These are phyloP conservation scores for Sinocyclocheilus grahami DNA, from an alignment of 2,113 vertebrate genomes.

Conservation along the genomic window DNA sequence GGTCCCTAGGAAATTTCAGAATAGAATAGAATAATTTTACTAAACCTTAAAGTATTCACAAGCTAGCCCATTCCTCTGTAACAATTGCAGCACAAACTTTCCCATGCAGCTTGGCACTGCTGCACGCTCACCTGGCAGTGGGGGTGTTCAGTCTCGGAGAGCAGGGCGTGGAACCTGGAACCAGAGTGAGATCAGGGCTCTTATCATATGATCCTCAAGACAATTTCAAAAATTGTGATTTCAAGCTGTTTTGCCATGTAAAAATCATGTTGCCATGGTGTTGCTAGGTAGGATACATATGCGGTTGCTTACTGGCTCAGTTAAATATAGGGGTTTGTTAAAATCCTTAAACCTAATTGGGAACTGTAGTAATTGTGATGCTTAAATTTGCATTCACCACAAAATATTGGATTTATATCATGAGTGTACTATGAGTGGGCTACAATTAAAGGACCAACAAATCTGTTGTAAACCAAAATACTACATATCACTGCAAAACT, in stretches of 20 bases:
- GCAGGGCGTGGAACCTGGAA: conserved; percentile 43
- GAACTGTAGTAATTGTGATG: background rate
- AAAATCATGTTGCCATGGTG: background rate
- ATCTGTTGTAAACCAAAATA: background rate
- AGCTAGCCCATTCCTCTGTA: background rate
- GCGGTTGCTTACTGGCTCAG: background rate
- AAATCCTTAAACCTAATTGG: background rate
- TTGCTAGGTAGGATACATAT: background rate
- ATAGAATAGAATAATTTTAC: background rate
- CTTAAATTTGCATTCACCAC: background rate
- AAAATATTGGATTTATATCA: background rate
- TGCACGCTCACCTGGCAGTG: conserved; percentile 3
- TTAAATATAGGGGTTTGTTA: background rate
- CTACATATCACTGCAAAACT: background rate
- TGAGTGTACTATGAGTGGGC: background rate
- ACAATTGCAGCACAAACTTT: background rate
- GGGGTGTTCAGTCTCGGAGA: conserved; percentile 28
- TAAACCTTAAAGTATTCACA: background rate
- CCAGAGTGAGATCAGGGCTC: conserved; percentile 41
- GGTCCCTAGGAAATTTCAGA: background rate
- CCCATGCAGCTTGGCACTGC: conserved; percentile 2
- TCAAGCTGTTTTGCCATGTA: background rate
- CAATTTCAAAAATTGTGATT: background rate
- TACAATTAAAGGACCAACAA: background rate
- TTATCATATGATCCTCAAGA: conserved; percentile 22